These are phyloP conservation scores for Parapsyche elsis DNA, from an alignment of 1,140 invertebrate species.

Conservation along the genomic window DNA sequence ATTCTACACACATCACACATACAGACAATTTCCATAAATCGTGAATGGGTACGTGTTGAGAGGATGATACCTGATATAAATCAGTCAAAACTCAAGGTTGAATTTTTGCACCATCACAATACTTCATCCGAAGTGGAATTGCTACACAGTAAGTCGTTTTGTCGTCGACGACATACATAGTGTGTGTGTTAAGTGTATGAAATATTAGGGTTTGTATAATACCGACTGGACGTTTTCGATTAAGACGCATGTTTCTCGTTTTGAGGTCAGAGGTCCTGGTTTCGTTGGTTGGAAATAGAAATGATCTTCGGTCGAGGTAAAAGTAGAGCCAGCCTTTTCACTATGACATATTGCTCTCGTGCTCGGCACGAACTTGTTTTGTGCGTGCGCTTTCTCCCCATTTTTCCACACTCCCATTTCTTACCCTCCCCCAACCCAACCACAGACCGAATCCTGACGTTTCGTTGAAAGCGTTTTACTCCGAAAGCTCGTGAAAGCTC, in stretches of 20 bases:
- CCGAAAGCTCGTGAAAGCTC: background rate
- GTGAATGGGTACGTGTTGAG: too few relatives aligned
- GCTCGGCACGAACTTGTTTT: slow-evolving; percentile 10
- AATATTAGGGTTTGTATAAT: slow-evolving; percentile 13
- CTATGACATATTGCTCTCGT: slow-evolving; percentile 18
- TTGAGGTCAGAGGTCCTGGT: background rate
- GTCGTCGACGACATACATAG: too few relatives aligned
- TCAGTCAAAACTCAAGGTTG: too few relatives aligned
- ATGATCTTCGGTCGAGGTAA: slow-evolving; percentile 16
- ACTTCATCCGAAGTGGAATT: too few relatives aligned
- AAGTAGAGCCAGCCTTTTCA: slow-evolving; percentile 10
- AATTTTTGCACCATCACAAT: too few relatives aligned
- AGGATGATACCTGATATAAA: too few relatives aligned
- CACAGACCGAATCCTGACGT: background rate
- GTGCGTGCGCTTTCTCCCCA: background rate
- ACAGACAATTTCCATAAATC: too few relatives aligned
- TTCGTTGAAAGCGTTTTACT: background rate
- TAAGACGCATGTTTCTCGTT: slow-evolving; percentile 28
- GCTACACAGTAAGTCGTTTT: too few relatives aligned
- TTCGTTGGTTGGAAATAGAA: background rate
- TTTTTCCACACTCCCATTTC: background rate
- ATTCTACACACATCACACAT: too few relatives aligned
- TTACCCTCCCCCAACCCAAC: too few relatives aligned
- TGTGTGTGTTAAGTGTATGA: background rate
- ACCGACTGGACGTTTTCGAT: slow-evolving; percentile 27